These are phyloP conservation scores for Argya squamiceps DNA, from an alignment of 2,797 vertebrate species.

Conservation along the genomic window DNA sequence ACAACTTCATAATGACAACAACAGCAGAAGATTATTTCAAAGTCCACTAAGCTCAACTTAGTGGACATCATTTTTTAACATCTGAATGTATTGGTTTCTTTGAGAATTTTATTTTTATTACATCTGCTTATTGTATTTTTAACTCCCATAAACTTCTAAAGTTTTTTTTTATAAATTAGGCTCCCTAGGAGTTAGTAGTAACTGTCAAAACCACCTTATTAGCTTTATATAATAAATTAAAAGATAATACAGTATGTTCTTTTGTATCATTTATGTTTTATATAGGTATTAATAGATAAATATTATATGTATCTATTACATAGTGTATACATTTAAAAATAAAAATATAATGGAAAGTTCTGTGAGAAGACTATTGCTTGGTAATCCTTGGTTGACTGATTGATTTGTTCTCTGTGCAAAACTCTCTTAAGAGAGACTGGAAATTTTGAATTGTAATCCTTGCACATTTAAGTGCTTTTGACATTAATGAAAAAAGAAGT, in stretches of 20 bases:
- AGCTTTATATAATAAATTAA: not conserved
- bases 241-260: not conserved
- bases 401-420: slow-evolving; percentile 32
- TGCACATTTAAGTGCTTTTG: slow-evolving; percentile 12
- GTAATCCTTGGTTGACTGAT: not conserved
- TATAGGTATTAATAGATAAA: not conserved
- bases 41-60: not conserved
- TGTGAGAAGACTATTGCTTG: not conserved
- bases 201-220: not conserved
- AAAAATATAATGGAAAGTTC: not conserved
- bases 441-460: slow-evolving; percentile 36
- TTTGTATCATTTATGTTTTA: not conserved
- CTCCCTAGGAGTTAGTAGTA: not conserved
- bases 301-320: not conserved
- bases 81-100: not conserved
- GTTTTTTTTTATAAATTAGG: not conserved
- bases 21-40: not conserved
- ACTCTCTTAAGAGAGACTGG: not conserved
- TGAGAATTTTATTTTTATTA: not conserved
- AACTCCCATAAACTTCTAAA: not conserved
- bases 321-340: not conserved
- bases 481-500: not conserved
- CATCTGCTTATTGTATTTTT: not conserved
- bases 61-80: not conserved
- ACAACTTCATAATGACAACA: not conserved